These are phyloP conservation scores for Hexactinellida sp. DNA, from an alignment of 37 sponge, comb jelly and placozoan genomes.

Conservation along the genomic window DNA sequence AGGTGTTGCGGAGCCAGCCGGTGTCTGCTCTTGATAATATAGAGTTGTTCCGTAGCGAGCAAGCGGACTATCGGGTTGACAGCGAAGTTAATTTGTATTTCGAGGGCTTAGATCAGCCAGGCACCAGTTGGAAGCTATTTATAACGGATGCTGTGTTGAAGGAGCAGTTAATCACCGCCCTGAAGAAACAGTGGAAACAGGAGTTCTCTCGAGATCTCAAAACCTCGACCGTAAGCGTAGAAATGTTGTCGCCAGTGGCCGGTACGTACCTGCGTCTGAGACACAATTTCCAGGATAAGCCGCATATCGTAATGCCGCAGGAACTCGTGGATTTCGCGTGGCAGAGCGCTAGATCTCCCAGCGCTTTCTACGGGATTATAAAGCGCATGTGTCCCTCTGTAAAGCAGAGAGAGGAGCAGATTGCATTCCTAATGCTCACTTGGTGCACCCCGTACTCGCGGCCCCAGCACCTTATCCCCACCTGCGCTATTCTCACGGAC, in stretches of 20 bases:
- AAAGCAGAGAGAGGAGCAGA: neutral
- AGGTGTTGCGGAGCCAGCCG: neutral
- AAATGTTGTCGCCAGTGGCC: neutral
- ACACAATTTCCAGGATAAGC: neutral
- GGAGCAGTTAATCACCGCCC: neutral
- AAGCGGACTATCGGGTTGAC: neutral
- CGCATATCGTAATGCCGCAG: constrained; percentile 11
- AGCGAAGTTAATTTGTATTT: neutral
- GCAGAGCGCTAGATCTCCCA: neutral
- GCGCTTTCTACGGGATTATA: neutral
- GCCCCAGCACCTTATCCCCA: neutral
- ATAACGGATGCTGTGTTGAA: neutral
- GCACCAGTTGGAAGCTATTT: neutral
- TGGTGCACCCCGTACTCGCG: neutral
- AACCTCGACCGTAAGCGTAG: neutral
- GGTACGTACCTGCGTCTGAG: neutral
- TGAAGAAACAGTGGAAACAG: neutral
- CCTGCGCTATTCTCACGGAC: neutral
- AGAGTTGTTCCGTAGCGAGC: neutral
- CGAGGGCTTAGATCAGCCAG: neutral
- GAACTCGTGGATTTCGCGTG: neutral
- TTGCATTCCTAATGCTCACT: neutral
- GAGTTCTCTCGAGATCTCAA: neutral
- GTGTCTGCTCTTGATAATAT: neutral
- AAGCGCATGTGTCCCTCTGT: neutral